These are phyloP conservation scores for Danio jaintianensis DNA, from an alignment of 2,797 vertebrate genomes.

Conservation along the genomic window DNA sequence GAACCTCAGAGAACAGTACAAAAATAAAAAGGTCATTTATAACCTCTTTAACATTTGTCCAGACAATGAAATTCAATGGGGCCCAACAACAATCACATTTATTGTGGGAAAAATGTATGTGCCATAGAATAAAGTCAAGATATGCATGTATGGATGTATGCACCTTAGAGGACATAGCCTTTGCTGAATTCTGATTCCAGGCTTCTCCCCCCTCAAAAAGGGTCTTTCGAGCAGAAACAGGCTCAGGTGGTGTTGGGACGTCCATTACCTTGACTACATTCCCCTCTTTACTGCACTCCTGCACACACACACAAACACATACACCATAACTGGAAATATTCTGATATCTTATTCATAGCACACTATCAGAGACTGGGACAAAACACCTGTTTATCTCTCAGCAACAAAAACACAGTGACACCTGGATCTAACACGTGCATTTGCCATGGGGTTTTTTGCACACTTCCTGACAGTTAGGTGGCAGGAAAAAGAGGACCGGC, in stretches of 20 bases:
- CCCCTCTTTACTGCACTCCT: constrained; percentile 81
- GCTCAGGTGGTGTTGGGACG: constrained; percentile 76
- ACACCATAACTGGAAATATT: neutral
- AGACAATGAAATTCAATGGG: neutral
- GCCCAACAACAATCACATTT: neutral
- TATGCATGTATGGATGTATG: neutral
- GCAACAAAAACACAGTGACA: constrained; percentile 11
- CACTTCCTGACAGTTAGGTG: constrained; percentile 13
- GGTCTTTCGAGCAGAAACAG: constrained; percentile 86
- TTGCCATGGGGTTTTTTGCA: constrained; percentile 12
- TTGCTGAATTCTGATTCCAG: constrained; percentile 73
- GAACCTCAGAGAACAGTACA: neutral
- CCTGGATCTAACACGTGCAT: constrained; percentile 4
- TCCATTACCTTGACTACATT: constrained; percentile 78
- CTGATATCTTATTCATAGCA: neutral
- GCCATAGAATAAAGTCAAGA: neutral
- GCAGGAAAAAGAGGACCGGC: neutral
- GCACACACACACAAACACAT: constrained; percentile 17
- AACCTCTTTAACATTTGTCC: neutral
- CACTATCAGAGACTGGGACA: neutral
- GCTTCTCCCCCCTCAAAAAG: constrained; percentile 88
- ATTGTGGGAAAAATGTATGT: neutral
- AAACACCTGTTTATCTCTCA: neutral
- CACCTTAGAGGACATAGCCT: constrained; percentile 80
- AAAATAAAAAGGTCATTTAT: neutral